phyloP scores from a whole-genome alignment of 2,113 vertebrate species.

The Chlorocebus sabaeus region DNA sequence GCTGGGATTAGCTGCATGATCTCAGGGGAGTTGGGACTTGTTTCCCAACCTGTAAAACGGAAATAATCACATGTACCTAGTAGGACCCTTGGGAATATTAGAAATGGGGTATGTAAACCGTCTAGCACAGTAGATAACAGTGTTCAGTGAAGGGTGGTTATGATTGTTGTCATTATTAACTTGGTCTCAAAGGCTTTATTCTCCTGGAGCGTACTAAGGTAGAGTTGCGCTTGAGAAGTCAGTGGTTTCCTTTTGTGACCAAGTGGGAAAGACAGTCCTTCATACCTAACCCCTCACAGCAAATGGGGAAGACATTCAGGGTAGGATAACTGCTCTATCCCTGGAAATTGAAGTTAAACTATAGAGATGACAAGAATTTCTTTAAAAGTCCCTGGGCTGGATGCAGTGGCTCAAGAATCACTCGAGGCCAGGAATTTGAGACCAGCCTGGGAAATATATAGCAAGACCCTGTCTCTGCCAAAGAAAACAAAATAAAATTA shows the following conservation, averaged over 20 bases:
- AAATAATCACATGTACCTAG: neutral
- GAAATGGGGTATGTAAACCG: neutral
- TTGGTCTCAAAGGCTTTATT: neutral
- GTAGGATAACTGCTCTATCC: neutral
- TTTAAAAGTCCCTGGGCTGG: neutral
- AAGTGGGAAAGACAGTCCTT: neutral
- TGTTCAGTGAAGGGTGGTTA: neutral
- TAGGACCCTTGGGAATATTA: neutral
- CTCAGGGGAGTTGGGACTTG: neutral
- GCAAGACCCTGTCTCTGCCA: too few relatives aligned
- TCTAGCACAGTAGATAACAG: neutral
- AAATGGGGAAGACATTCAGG: neutral
- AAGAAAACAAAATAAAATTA: too few relatives aligned
- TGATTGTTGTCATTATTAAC: neutral
- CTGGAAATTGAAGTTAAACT: neutral
- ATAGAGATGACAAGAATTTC: neutral
- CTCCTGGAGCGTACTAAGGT: neutral
- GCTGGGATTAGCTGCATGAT: neutral
- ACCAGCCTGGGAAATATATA: too few relatives aligned
- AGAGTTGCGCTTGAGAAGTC: neutral
- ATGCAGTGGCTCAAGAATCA: too few relatives aligned
- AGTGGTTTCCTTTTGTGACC: neutral
- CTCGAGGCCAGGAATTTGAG: too few relatives aligned
- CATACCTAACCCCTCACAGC: neutral
- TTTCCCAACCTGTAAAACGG: neutral